phyloP scores from a whole-genome alignment of 2,113 vertebrate genomes.

The Elephantulus edwardii region DNA sequence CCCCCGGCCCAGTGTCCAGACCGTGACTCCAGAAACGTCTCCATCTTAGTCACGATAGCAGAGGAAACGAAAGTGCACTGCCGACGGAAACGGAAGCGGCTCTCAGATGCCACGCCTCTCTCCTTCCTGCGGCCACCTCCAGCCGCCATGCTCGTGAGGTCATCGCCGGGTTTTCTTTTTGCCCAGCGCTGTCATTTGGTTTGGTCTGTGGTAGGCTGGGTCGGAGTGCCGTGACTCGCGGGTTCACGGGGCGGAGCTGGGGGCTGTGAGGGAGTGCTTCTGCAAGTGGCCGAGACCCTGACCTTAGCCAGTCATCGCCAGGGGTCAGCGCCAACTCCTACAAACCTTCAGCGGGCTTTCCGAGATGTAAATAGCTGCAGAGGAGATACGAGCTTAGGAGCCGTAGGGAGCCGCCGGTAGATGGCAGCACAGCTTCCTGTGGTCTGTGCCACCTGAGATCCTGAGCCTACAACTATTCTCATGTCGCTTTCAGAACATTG shows the following conservation, averaged over 20 bases:
- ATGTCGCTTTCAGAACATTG: neutral
- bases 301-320: no score
- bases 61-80: slow-evolving; percentile 81
- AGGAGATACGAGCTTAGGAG: no score
- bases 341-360: no score
- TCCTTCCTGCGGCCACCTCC: slow-evolving; percentile 35
- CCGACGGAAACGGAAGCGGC: slow-evolving; percentile 70
- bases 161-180: no score
- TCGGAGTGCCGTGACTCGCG: neutral
- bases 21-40: slow-evolving; percentile 78
- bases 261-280: no score
- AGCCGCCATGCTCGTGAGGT: neutral
- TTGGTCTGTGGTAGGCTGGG: neutral
- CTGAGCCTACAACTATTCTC: neutral
- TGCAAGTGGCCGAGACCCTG: no score
- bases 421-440: no score
- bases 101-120: neutral
- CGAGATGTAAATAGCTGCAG: no score
- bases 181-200: no score
- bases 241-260: neutral
- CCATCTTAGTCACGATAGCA: slow-evolving; percentile 79
- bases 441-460: no score
- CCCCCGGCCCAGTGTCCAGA: slow-evolving; percentile 88
- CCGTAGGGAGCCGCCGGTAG: no score
- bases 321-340: no score